Evolutionary conservation across 2,888 invertebrate species (phyloP).

Genomic region (Odontomyia ornata): DNA sequence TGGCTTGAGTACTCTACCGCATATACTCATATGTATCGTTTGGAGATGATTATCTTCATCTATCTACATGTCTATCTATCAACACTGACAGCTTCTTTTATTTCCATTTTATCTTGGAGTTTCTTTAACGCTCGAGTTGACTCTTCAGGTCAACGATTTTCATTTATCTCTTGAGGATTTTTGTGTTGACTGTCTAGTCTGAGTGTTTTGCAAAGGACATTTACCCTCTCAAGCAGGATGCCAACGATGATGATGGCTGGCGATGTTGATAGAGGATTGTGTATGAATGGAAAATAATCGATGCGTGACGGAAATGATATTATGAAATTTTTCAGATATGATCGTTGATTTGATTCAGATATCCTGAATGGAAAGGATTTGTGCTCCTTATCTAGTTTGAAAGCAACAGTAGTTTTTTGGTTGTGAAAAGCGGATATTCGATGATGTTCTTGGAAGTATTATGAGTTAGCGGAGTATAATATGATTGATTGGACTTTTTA

Average conservation of each 20-base stretch:
- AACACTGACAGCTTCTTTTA: slow-evolving; percentile 14
- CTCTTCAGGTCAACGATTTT: slow-evolving; percentile 38
- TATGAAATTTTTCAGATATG: too few species aligned
- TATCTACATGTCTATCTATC: neutral
- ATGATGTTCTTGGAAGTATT: too few species aligned
- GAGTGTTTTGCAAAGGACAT: slow-evolving; percentile 39
- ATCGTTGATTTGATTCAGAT: too few species aligned
- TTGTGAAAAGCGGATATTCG: too few species aligned
- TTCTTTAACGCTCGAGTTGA: slow-evolving; percentile 33
- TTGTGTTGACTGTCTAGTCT: slow-evolving; percentile 37
- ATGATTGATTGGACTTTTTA: too few species aligned
- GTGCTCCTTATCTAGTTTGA: too few species aligned
- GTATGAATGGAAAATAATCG: neutral
- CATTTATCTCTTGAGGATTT: slow-evolving; percentile 28
- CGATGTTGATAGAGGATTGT: too few species aligned
- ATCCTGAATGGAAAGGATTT: too few species aligned
- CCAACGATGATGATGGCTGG: too few species aligned
- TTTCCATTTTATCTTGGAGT: neutral
- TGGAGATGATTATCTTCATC: neutral
- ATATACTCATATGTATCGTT: neutral
- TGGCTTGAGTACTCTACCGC: neutral
- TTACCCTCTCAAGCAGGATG: neutral
- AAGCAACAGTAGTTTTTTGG: too few species aligned
- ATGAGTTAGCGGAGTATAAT: too few species aligned
- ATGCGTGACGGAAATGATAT: neutral